Evolutionary conservation across 2,113 vertebrate species (phyloP), one percentile per base, ranked within the genome.

Genomic region (Gambusia affinis): DNA sequence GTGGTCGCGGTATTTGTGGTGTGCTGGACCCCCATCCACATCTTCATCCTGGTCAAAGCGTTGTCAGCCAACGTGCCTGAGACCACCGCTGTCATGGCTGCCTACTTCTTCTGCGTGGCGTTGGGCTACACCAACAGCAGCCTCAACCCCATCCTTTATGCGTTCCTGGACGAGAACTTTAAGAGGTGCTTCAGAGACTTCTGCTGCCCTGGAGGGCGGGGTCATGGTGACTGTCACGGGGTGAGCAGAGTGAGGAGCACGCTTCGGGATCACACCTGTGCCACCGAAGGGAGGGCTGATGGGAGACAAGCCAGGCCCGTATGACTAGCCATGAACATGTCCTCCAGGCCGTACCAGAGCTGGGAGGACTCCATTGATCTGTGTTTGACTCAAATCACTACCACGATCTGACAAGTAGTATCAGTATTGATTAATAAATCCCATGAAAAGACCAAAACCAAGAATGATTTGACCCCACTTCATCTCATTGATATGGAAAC

Each of bases 71-170:
- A 93, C 0, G 94, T 97, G 28, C 96, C 97, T 0, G 96, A 98
- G 78, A 97, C 96, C 63, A 96, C 97, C 0, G 94, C 95, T 0
- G 95, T 96, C 60, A 95, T 96, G 86, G 98, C 96, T 0, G 97
- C 97, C 82, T 99, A 98, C 83, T 98, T 99, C 92, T 97, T 99
- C 92, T 99, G 98, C 24, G 97, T 99, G 4, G 98, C 97, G 2
- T 86, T 99, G 84, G 98, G 97, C 29, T 99, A 99, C 81, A 97
- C 97, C 90, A 99, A 99, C 89, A 99, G 98, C 90, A 97, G 97
- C 88, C 95, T 99, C 78, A 99, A 99, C 76, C 97, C 98, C 75
- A 96, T 95, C 72, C 93, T 95, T 61, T 95, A 95, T 27, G 94
- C 93, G 15, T 95, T 95, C 84, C 79, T 95, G 72, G 97, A 99